phyloP scores from a whole-genome alignment of 2,888 invertebrate species.

The Erebia aethiops region DNA sequence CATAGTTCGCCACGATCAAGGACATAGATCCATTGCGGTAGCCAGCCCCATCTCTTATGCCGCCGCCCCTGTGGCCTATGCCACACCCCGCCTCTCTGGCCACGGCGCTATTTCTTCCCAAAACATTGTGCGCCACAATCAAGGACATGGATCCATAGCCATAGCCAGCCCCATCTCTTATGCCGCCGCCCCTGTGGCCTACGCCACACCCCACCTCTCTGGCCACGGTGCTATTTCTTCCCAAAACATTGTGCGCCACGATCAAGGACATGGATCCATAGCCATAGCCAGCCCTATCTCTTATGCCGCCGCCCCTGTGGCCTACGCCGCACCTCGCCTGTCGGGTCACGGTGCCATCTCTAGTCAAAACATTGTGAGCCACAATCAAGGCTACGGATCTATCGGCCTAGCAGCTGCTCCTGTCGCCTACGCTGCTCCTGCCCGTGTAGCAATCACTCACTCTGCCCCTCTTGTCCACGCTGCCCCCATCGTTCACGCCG shows the following conservation, averaged over 20 bases:
- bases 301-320: constrained; percentile 26
- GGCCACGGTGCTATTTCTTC: constrained; percentile 60
- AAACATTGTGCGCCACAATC: constrained; percentile 62
- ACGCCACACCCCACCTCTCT: constrained; percentile 50
- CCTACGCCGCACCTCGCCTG: constrained; percentile 49
- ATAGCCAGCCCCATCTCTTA: constrained; percentile 40
- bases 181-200: constrained; percentile 46
- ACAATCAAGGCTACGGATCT: constrained; percentile 57
- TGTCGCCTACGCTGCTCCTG: constrained; percentile 45
- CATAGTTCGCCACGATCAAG: constrained; percentile 47
- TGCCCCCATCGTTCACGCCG: constrained; percentile 55
- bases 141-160: constrained; percentile 51
- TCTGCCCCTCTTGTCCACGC: constrained; percentile 43
- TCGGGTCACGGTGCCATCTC: constrained; percentile 60
- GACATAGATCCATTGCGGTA: constrained; percentile 39
- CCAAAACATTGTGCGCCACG: constrained; percentile 54
- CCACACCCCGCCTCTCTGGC: too few species aligned
- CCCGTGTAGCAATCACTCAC: constrained; percentile 48
- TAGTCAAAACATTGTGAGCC: constrained; percentile 65
- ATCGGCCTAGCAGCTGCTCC: constrained; percentile 43
- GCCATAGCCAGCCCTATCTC: constrained; percentile 49
- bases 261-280: constrained; percentile 61
- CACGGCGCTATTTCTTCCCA: too few species aligned
- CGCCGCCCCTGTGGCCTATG: constrained; percentile 8
- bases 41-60: constrained; percentile 45